Evolutionary conservation across 1,140 invertebrate species (phyloP).

Genomic region (Drosophila persimilis): DNA sequence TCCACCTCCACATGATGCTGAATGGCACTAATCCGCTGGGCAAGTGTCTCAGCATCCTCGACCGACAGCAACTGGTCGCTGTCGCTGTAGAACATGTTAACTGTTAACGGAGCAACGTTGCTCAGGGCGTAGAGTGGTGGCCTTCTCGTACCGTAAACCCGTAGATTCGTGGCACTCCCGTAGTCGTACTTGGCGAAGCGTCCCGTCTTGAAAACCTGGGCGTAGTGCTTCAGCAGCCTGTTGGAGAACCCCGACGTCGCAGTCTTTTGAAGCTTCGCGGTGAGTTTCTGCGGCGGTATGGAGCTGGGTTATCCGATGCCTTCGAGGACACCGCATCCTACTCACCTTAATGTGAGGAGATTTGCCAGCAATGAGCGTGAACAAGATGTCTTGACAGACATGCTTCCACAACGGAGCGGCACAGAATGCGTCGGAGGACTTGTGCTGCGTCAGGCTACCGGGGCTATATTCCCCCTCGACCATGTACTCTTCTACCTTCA

Average conservation of each 20-base stretch:
- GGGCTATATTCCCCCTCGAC: background rate
- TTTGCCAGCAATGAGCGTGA: constrained; percentile 20
- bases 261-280: constrained; percentile 87
- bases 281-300: background rate
- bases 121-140: constrained; percentile 85
- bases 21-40: background rate
- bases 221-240: constrained; percentile 88
- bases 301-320: too few relatives aligned
- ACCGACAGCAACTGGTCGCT: constrained; percentile 86
- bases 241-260: constrained; percentile 89
- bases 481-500: constrained; percentile 1
- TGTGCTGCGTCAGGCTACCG: background rate
- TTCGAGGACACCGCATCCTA: too few relatives aligned
- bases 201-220: constrained; percentile 84
- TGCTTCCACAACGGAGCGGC: background rate
- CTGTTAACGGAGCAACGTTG: constrained; percentile 84
- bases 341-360: background rate
- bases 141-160: constrained; percentile 69
- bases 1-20: background rate
- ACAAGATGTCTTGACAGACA: constrained; percentile 6
- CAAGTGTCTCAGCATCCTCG: background rate
- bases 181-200: constrained; percentile 80
- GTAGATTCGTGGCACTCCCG: constrained; percentile 75
- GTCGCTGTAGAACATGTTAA: constrained; percentile 87
- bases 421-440: background rate